Evolutionary conservation across 2,797 vertebrate species (phyloP), one percentile per base, ranked within the genome.

Genomic region (Acanthopagrus latus): DNA sequence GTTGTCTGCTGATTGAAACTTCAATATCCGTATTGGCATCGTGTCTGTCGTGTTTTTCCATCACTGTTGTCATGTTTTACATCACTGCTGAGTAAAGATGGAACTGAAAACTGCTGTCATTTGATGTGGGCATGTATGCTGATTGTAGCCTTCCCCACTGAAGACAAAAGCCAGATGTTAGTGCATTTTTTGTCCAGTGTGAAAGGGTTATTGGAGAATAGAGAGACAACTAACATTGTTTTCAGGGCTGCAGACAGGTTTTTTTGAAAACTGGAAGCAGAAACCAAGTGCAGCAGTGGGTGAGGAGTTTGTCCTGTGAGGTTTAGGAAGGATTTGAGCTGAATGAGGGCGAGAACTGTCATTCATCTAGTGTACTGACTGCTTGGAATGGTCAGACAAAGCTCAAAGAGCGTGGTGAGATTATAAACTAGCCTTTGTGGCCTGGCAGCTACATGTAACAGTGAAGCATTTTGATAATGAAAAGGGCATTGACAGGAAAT

Each of bases 241-340:
- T 67, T 73, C 21, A 72, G 3, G 66, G 33, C 46, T 59, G 21
- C 44, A 58, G 55, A 60, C 38, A 43, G 44, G 29, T 20, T 11
- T 12, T 18, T 41, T 38, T 70, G 18, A 78, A 59, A 78, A 71
- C 12, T 23, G 38, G 46, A 77, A 43, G 67, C 12, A 73, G 29
- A 72, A 48, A 74, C n/a, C 14, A 47, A 48, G 27, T 16, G 62
- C 48, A 80, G 59, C 65, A 51, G 38, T 74, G 74, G 81, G 23
- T 70, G 70, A 83, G 74, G 67, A 11, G 48, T 79, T 81, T 64
- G 43, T 66, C 74, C 56, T 60, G 33, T 64, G 81, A 84, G 43
- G 44, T 67, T 63, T 43, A 48, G 51, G 50, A 73, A 69, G 51
- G 56, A 82, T 62, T 78, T 72, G 29, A 66, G 52, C 57, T 50